These are phyloP conservation scores for Carcinoscorpius rotundicauda DNA, from an alignment of 1,140 invertebrate species.

Conservation along the genomic window DNA sequence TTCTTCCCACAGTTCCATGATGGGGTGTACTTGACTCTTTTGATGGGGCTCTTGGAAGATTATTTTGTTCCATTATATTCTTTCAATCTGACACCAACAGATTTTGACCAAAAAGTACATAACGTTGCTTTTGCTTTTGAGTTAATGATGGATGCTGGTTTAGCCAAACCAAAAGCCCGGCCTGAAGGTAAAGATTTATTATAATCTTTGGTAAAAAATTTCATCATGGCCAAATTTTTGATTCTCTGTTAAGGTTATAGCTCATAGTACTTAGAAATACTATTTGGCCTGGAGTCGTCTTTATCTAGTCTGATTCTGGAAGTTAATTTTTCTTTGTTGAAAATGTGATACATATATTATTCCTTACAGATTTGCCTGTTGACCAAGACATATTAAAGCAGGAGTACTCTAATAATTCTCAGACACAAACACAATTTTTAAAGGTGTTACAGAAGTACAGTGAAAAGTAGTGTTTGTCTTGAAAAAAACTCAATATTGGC, in stretches of 20 bases:
- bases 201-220: constrained; percentile 6
- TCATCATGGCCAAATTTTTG: neutral
- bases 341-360: neutral
- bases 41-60: constrained; percentile 92
- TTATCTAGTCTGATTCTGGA: constrained; percentile 1
- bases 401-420: no score
- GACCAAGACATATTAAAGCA: neutral
- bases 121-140: constrained; percentile 96
- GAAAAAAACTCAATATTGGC: no score
- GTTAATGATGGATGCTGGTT: constrained; percentile 91
- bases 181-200: constrained; percentile 62
- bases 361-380: neutral
- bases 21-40: constrained; percentile 85
- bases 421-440: no score
- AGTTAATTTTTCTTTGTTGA: neutral
- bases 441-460: no score
- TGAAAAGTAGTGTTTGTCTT: no score
- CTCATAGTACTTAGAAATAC: neutral
- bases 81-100: constrained; percentile 69
- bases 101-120: constrained; percentile 71
- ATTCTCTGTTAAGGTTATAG: neutral
- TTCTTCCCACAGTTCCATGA: constrained; percentile 63
- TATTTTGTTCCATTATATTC: constrained; percentile 94
- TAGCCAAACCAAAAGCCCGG: constrained; percentile 89
- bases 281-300: constrained; percentile 3